These are phyloP conservation scores for Dicentrarchus labrax DNA, from an alignment of 2,113 vertebrate genomes.

Conservation along the genomic window DNA sequence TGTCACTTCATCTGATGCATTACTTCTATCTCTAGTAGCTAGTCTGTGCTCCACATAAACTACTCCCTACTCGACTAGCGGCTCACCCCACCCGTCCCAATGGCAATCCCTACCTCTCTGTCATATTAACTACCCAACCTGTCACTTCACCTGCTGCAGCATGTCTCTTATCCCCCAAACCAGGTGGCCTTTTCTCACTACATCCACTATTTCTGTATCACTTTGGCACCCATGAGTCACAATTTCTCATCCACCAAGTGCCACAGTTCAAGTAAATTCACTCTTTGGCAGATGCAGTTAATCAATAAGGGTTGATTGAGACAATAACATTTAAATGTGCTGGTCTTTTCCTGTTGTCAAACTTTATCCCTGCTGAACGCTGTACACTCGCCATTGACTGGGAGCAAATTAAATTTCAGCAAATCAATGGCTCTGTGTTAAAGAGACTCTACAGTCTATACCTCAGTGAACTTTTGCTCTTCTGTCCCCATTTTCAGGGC, in stretches of 20 bases:
- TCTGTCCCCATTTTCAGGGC: background rate
- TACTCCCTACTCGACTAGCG: background rate
- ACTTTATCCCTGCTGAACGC: constrained; percentile 12
- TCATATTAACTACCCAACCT: constrained; percentile 33
- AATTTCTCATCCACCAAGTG: background rate
- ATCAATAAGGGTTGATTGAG: constrained; percentile 38
- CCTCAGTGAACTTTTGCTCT: constrained; percentile 5
- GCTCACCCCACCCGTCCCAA: background rate
- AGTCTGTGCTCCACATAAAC: constrained; percentile 23
- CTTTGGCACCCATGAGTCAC: background rate
- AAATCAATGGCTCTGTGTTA: constrained; percentile 50
- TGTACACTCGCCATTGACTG: constrained; percentile 1
- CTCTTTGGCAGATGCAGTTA: constrained; percentile 9
- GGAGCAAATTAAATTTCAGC: constrained; percentile 40
- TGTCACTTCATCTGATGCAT: constrained; percentile 46
- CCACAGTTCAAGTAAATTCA: background rate
- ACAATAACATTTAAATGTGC: constrained; percentile 37
- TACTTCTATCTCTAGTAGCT: constrained; percentile 15
- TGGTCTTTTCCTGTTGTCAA: constrained; percentile 21
- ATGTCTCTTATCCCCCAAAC: constrained; percentile 32
- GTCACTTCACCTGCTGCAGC: constrained; percentile 43
- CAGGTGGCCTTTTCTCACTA: constrained; percentile 2
- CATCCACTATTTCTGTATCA: constrained; percentile 4
- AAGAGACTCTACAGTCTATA: constrained; percentile 14
- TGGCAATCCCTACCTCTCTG: constrained; percentile 17